Percentiles rank a stretch among this genome's conserved stretches.
These are phyloP conservation scores for Electrophaes corylata DNA, from an alignment of 2,888 invertebrate species.

Conservation along the genomic window DNA sequence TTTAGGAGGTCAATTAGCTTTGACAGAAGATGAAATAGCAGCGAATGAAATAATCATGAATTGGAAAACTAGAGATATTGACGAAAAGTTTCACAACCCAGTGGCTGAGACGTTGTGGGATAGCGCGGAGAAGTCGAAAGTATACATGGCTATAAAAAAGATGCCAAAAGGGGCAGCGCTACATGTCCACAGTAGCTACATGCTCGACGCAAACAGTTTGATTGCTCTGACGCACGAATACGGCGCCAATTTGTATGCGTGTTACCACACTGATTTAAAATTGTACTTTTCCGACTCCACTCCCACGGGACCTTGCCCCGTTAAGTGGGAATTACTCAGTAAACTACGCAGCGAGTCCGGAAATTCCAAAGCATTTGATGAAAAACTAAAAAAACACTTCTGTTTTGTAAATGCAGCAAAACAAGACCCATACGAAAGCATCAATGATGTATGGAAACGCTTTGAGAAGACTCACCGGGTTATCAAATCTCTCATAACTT, in stretches of 20 bases:
- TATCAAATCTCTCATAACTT: constrained; percentile 82
- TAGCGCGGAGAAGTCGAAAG: constrained; percentile 85
- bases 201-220: constrained; percentile 85
- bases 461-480: constrained; percentile 82
- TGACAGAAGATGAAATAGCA: constrained; percentile 73
- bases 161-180: constrained; percentile 91
- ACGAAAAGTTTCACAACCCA: constrained; percentile 75
- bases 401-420: constrained; percentile 78
- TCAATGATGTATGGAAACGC: constrained; percentile 84
- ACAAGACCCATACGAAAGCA: constrained; percentile 67
- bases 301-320: constrained; percentile 61
- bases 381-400: constrained; percentile 77
- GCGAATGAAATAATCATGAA: constrained; percentile 85
- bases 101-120: constrained; percentile 84
- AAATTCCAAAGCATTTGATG: constrained; percentile 77
- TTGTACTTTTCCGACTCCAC: constrained; percentile 64
- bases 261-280: constrained; percentile 60
- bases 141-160: constrained; percentile 86
- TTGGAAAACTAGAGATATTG: constrained; percentile 80
- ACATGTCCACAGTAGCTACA: constrained; percentile 87
- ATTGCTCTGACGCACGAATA: constrained; percentile 86
- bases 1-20: constrained; percentile 76
- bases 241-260: constrained; percentile 85
- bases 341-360: constrained; percentile 72
- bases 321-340: constrained; percentile 78